Conservation (phyloP, 92 coral and sea anemone genomes). For the Zoanthus gigantus region DNA sequence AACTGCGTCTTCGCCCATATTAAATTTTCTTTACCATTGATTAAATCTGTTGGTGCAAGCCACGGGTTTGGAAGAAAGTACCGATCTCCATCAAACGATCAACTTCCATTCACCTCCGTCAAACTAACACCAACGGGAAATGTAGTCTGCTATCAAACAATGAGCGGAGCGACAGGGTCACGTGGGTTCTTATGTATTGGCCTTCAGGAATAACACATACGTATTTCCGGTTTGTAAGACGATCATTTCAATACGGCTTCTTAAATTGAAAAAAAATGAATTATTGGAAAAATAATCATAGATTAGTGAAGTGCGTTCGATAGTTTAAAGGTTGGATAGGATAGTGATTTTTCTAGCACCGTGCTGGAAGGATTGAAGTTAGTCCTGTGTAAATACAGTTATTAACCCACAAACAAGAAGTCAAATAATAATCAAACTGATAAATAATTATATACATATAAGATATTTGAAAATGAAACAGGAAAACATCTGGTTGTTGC, state of each 20-base stretch:
- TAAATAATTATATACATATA: no score
- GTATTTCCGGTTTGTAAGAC: conserved; percentile 72
- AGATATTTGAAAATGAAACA: no score
- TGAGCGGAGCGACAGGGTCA: conserved; percentile 85
- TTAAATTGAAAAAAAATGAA: no score
- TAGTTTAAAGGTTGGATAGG: no score
- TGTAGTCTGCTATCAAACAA: conserved; percentile 74
- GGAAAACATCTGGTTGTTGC: no score
- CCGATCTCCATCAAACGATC: conserved; percentile 24
- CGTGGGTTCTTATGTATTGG: conserved; percentile 87
- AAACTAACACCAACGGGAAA: conserved; percentile 71
- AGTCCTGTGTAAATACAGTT: no score
- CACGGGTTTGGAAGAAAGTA: conserved; percentile 21
- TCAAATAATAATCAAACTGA: no score
- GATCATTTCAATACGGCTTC: background rate
- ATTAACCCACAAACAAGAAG: no score
- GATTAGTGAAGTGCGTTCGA: no score
- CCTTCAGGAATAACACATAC: conserved; percentile 66
- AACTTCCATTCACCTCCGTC: conserved; percentile 23
- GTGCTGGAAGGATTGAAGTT: no score
- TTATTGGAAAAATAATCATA: no score
- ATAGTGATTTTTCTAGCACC: no score
- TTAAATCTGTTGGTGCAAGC: conserved; percentile 27
- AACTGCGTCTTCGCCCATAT: conserved; percentile 78
- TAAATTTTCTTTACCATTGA: conserved; percentile 54